Percentiles rank a stretch among this genome's conserved stretches.
These are phyloP conservation scores for Cygnus atratus DNA, from an alignment of 2,113 vertebrate genomes.

Conservation along the genomic window DNA sequence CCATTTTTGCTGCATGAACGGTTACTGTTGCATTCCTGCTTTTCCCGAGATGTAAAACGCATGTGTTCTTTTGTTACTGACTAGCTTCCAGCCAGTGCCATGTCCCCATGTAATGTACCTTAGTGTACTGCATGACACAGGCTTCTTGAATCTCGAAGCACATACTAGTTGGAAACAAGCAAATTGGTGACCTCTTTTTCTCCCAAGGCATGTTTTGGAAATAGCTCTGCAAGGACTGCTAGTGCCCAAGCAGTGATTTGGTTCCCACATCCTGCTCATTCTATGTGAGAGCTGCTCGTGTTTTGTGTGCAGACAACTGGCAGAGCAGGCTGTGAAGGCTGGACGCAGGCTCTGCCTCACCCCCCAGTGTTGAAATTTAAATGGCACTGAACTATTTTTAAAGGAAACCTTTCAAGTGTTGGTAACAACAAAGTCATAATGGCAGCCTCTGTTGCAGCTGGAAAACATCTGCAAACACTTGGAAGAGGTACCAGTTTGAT, in stretches of 20 bases:
- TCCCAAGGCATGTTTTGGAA: not conserved
- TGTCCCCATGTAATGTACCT: not conserved
- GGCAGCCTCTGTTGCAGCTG: conserved; percentile 15
- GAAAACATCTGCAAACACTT: conserved; percentile 57
- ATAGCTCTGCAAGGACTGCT: not conserved
- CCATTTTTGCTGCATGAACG: not conserved
- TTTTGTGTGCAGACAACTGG: not conserved
- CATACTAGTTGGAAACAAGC: not conserved
- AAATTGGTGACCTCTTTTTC: not conserved
- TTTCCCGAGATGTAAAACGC: not conserved
- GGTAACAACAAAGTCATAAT: conserved; percentile 26
- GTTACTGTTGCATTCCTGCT: not conserved
- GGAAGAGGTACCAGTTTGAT: conserved; percentile 52
- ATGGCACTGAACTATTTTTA: not conserved
- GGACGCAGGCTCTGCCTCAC: not conserved
- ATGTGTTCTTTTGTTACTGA: not conserved
- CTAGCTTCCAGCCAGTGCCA: not conserved
- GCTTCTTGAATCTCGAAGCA: not conserved
- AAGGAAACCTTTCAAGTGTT: conserved; percentile 28
- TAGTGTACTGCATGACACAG: not conserved
- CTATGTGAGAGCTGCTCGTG: not conserved
- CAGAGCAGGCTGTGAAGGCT: not conserved
- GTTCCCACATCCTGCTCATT: not conserved
- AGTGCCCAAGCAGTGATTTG: not conserved
- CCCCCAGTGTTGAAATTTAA: not conserved